These are phyloP conservation scores for Schizothorax lantsangensis DNA, from an alignment of 2,797 vertebrate species.

Conservation along the genomic window DNA sequence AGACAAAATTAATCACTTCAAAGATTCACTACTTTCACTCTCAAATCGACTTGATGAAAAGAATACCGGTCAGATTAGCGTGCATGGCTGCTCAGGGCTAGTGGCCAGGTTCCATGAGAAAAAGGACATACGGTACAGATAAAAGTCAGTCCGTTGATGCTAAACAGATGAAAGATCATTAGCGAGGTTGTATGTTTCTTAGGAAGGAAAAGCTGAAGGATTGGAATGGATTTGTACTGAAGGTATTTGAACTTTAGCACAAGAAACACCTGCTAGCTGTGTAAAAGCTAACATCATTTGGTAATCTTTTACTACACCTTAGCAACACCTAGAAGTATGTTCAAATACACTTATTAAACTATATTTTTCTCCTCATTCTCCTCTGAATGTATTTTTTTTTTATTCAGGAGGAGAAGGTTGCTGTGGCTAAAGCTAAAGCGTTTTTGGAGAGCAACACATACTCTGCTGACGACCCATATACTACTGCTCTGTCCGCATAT, in stretches of 20 bases:
- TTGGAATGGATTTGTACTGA: constrained; percentile 21
- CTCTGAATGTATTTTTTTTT: background rate
- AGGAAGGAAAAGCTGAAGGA: background rate
- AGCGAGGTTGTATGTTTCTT: constrained; percentile 27
- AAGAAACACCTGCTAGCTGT: constrained; percentile 19
- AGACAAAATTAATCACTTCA: constrained; percentile 69
- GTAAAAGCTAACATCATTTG: background rate
- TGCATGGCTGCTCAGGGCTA: constrained; percentile 68
- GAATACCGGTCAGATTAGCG: constrained; percentile 72
- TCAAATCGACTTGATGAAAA: constrained; percentile 75
- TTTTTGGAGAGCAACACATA: constrained; percentile 89
- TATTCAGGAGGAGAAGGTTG: constrained; percentile 84
- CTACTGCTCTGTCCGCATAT: constrained; percentile 86
- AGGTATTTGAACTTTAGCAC: constrained; percentile 4
- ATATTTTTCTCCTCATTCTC: background rate
- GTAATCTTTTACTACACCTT: background rate
- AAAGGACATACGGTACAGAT: constrained; percentile 74
- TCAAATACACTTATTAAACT: background rate
- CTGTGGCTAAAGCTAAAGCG: constrained; percentile 85
- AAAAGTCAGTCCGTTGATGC: constrained; percentile 66
- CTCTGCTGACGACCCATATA: constrained; percentile 89
- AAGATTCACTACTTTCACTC: constrained; percentile 66
- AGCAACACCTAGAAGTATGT: background rate
- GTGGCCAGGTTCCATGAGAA: constrained; percentile 67
- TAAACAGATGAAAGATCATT: constrained; percentile 52